phyloP scores from a whole-genome alignment of 2,113 vertebrate genomes.

The Melanerpes formicivorus region DNA sequence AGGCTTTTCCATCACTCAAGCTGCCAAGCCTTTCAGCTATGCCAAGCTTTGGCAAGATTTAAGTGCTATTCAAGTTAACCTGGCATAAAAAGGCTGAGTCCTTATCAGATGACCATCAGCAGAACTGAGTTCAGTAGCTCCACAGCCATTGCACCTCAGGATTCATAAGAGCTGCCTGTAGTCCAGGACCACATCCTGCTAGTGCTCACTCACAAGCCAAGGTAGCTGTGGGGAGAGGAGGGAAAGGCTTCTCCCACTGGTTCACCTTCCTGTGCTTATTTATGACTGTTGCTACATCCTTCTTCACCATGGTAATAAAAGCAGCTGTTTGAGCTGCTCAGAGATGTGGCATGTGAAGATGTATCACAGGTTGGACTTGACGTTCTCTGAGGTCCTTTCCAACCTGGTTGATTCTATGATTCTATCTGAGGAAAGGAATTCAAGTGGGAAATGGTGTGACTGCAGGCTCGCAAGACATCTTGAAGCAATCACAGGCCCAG shows the following conservation, averaged over 20 bases:
- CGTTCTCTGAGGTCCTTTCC: too few relatives aligned
- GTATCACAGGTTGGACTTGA: too few relatives aligned
- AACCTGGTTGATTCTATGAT: too few relatives aligned
- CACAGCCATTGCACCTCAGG: fast-evolving
- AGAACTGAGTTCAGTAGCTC: not conserved
- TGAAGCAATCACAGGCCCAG: not conserved
- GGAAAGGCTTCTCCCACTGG: not conserved
- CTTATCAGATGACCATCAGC: not conserved
- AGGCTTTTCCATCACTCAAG: not conserved
- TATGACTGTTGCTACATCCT: fast-evolving
- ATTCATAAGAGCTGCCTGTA: not conserved
- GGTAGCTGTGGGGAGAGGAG: not conserved
- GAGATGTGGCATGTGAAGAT: not conserved
- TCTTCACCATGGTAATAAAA: not conserved
- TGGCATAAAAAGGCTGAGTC: not conserved
- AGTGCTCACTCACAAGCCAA: not conserved
- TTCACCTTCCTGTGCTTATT: not conserved
- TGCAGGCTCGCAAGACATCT: not conserved
- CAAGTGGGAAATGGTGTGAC: fast-evolving
- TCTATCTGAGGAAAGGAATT: not conserved
- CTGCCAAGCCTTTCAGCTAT: not conserved
- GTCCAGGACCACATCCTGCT: not conserved
- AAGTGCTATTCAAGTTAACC: not conserved
- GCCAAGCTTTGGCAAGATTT: not conserved
- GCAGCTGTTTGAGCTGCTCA: not conserved